Evolutionary conservation across 2,797 vertebrate species (phyloP), one percentile per base, ranked within the genome.

Genomic region (Bradypodion pumilum): DNA sequence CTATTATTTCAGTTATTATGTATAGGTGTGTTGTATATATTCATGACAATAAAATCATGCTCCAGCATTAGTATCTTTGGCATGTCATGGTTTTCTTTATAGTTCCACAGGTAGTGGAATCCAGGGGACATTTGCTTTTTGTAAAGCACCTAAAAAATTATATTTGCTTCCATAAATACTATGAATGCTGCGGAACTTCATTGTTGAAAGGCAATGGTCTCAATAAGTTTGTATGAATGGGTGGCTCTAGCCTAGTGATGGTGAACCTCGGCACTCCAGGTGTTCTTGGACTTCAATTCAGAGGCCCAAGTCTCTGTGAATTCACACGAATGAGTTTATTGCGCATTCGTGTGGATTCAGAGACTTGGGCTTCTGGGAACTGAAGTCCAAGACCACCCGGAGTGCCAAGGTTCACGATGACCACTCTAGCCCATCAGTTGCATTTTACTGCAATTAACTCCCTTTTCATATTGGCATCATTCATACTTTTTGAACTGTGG

Each of bases 11-110:
- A 76, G 84, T 91, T 91, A 81, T 49, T 56, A 92, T 95, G 93
- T 95, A 90, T 89, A 90, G 93, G 94, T 94, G 79, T 92, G 95
- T 94, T 94, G 87, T 94, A 94, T 95, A 94, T 95, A 94, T 94
- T 95, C 94, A 92, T 91, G 91, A 87, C 92, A 88, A 93, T 88
- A 93, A 93, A 93, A 74, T 52, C 40, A 35, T 78, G 87, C 40
- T 83, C 85, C 96, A 89, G 89, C 46, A 69, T 89, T 78, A 49
- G 56, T 32, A 66, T 86, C 80, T 37, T 25, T 85, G 89, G 88
- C 32, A 5, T 29, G 66, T 69, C 12, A 68, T 75, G 52, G 19
- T 74, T 85, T 80, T 80, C 37, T 69, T 29, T 25, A 25, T 12
- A 4, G 1, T 37, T 16, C 29, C 80, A 19, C 4, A 42, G 35